Percentiles rank a stretch among this genome's conserved stretches.
Evolutionary conservation across 2,797 vertebrate genomes (phyloP).

Genomic region (Eulemur albifrons): DNA sequence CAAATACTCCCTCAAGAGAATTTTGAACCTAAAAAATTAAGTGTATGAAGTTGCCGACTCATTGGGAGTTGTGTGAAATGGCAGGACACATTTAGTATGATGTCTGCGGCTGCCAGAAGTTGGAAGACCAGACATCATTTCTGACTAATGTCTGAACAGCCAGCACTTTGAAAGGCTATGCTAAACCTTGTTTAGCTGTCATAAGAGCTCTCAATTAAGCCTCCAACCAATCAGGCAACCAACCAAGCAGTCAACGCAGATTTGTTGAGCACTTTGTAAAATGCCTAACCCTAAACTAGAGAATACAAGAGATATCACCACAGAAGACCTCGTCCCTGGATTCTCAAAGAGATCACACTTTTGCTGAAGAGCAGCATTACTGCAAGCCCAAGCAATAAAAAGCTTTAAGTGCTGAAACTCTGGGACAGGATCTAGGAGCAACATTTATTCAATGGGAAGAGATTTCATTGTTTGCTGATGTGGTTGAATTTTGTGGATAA

Average conservation of each 20-base stretch:
- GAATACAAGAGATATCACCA: conserved; percentile 7
- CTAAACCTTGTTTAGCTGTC: conserved; percentile 50
- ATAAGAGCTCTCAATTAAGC: conserved; percentile 45
- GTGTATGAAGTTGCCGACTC: conserved; percentile 36
- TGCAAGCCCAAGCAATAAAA: conserved; percentile 20
- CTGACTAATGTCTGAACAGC: conserved; percentile 40
- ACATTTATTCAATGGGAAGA: conserved; percentile 14
- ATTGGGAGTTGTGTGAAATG: conserved; percentile 17
- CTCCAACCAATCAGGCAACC: neutral
- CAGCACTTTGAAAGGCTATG: conserved; percentile 37
- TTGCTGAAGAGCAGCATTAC: conserved; percentile 26
- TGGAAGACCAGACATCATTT: conserved; percentile 49
- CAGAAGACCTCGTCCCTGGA: conserved; percentile 21
- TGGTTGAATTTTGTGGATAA: conserved; percentile 32
- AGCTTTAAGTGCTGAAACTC: neutral
- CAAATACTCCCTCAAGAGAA: conserved; percentile 36
- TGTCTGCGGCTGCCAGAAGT: neutral
- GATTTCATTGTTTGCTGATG: conserved; percentile 16
- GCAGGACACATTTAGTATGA: conserved; percentile 21
- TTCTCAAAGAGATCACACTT: neutral
- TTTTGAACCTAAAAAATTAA: conserved; percentile 46
- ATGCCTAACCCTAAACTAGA: conserved; percentile 27
- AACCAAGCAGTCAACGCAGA: neutral
- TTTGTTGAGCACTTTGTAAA: conserved; percentile 58
- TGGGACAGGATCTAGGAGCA: conserved; percentile 32